These are phyloP conservation scores for Listronotus oregonensis DNA, from an alignment of 1,140 invertebrate genomes.

Conservation along the genomic window DNA sequence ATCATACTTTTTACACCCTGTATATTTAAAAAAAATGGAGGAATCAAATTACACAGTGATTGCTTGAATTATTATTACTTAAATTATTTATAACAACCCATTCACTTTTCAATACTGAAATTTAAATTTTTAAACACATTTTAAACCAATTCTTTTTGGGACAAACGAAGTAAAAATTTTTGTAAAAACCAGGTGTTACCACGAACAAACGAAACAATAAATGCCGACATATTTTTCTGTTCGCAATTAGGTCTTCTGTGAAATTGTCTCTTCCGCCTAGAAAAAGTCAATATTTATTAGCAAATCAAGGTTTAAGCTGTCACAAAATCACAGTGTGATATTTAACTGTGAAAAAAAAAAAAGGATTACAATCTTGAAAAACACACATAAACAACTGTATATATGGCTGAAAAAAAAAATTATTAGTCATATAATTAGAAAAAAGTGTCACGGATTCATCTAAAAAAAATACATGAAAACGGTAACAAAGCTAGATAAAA, in stretches of 20 bases:
- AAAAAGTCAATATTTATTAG: conserved; percentile 57
- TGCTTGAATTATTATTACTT: no score
- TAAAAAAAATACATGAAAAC: no score
- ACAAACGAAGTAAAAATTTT: not conserved
- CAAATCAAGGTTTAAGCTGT: conserved; percentile 55
- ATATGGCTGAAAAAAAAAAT: not conserved
- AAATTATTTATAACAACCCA: no score
- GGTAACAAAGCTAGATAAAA: no score
- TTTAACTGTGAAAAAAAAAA: not conserved
- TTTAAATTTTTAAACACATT: no score
- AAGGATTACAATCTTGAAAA: not conserved
- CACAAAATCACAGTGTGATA: not conserved
- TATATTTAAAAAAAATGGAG: no score
- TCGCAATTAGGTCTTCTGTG: conserved; percentile 2
- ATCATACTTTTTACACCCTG: no score
- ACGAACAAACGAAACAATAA: not conserved
- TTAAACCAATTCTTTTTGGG: not conserved
- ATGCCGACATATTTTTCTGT: not conserved
- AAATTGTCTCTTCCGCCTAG: conserved; percentile 23
- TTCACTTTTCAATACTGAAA: no score
- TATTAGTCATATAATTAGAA: not conserved
- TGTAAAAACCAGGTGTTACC: not conserved
- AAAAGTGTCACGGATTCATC: not conserved
- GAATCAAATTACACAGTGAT: no score
- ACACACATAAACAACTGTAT: not conserved